These are phyloP conservation scores for Colossoma macropomum DNA, from an alignment of 2,113 vertebrate genomes.

Conservation along the genomic window DNA sequence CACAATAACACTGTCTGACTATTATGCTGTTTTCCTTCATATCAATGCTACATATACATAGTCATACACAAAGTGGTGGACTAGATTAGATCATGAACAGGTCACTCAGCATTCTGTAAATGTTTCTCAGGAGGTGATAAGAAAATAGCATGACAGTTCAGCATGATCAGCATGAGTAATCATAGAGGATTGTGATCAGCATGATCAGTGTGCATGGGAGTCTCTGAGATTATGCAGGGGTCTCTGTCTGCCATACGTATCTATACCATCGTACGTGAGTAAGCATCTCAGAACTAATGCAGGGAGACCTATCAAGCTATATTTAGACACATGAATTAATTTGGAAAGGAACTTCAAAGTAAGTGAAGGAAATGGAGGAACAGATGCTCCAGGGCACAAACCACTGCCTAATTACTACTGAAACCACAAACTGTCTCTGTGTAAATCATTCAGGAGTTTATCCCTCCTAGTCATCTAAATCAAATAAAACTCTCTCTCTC, in stretches of 20 bases:
- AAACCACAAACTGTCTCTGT: neutral
- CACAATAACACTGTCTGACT: too few species aligned
- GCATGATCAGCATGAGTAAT: neutral
- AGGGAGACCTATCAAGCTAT: neutral
- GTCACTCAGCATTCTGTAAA: neutral
- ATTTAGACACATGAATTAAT: neutral
- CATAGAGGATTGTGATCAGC: neutral
- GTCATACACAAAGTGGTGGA: neutral
- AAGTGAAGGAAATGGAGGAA: constrained; percentile 3
- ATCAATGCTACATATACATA: too few species aligned
- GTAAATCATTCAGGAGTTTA: constrained; percentile 21
- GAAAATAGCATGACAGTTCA: too few species aligned
- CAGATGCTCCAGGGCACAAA: constrained; percentile 26
- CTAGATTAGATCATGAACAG: neutral
- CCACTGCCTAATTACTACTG: constrained; percentile 5
- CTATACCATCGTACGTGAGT: neutral
- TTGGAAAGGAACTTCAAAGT: constrained; percentile 28
- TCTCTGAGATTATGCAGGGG: neutral
- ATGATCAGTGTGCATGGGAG: neutral
- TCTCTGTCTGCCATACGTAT: neutral
- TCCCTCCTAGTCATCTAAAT: neutral
- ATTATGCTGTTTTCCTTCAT: too few species aligned
- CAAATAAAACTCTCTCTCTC: neutral
- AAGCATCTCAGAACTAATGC: neutral
- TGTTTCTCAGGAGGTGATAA: too few species aligned